Percentiles rank a stretch among this genome's conserved stretches.
phyloP scores from a whole-genome alignment of 2,113 vertebrate genomes.

The Microcebus murinus region DNA sequence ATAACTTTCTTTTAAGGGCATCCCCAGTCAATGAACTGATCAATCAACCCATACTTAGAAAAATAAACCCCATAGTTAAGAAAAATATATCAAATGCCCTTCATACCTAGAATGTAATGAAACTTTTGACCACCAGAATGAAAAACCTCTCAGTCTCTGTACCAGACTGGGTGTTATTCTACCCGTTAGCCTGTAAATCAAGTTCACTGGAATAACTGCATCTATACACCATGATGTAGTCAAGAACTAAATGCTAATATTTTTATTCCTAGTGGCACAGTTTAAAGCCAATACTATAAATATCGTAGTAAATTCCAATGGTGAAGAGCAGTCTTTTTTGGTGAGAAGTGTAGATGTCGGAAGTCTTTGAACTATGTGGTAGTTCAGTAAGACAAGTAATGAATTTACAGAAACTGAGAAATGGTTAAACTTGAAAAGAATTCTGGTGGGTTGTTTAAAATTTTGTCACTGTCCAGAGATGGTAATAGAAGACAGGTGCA shows the following conservation, averaged over 20 bases:
- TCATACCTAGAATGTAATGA: slow-evolving; percentile 56
- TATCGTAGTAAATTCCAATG: accelerated
- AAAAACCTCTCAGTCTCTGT: slow-evolving; percentile 49
- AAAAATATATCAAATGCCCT: slow-evolving; percentile 72
- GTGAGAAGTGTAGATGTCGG: slow-evolving; percentile 4
- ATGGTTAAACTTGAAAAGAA: slow-evolving; percentile 62
- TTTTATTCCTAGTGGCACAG: not conserved
- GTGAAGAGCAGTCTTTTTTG: not conserved
- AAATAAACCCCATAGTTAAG: slow-evolving; percentile 76
- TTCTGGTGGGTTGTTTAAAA: slow-evolving; percentile 64
- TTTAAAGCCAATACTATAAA: slow-evolving; percentile 44
- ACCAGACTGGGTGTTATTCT: slow-evolving; percentile 52
- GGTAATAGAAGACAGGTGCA: slow-evolving; percentile 35
- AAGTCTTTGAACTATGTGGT: not conserved
- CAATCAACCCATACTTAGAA: slow-evolving; percentile 76
- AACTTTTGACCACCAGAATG: slow-evolving; percentile 53
- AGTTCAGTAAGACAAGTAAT: slow-evolving; percentile 22
- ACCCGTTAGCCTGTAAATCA: not conserved
- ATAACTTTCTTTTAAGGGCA: slow-evolving; percentile 72
- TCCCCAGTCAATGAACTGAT: slow-evolving; percentile 70
- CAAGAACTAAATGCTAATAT: slow-evolving; percentile 20
- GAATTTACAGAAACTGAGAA: slow-evolving; percentile 62
- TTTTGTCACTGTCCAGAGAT: slow-evolving; percentile 36
- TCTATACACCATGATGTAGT: not conserved
- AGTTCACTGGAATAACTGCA: slow-evolving; percentile 6